Evolutionary conservation across 2,888 invertebrate species (phyloP), one percentile per base, ranked within the genome.

Genomic region (Oligia fasciuncula): DNA sequence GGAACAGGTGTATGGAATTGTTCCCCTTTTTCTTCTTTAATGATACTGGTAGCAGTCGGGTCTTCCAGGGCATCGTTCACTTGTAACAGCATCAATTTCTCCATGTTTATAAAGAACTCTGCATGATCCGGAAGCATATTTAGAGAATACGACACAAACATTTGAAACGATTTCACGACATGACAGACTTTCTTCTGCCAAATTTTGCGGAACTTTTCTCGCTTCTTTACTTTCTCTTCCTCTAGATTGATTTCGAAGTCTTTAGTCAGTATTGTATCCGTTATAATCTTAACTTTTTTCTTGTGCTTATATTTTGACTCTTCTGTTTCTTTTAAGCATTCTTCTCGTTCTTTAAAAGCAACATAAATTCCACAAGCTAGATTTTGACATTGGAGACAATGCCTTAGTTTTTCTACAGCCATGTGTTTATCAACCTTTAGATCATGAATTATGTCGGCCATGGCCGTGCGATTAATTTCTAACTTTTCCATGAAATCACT

Each of bases 361-460:
- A 96, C 94, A 85, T 96, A 97, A 13, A 95, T 91, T 91, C 95
- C 94, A 90, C 96, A 96, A 13, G 96, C 96, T n/a, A 96, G 88
- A 75, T 95, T 96, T 88, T 95, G 94, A 84, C 94, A 94, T 88
- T 95, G 93, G 4, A 96, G 88, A 43, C 93, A 87, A 62, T 94
- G 89, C 75, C 94, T 90, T 23, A 95, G 70, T 73, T 95, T 96
- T 84, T 96, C 95, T 76, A 96, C 85, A 49, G 94, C 93, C n/a
- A 91, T 76, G 83, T 95, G 94, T 89, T 96, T 96, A 77, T 96
- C 96, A 4, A 94, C 85, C 29, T 94, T 94, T 19, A 96, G 91
- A 76, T 95, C 95, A 78, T 96, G 96, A 54, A 96, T 69, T 79
- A 88, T 87, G n/a, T 90, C 85, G 17, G 85, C 86, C 85, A 92